Evolutionary conservation across 2,113 vertebrate species (phyloP), one percentile per base, ranked within the genome.

Genomic region (Tyrannus savana): DNA sequence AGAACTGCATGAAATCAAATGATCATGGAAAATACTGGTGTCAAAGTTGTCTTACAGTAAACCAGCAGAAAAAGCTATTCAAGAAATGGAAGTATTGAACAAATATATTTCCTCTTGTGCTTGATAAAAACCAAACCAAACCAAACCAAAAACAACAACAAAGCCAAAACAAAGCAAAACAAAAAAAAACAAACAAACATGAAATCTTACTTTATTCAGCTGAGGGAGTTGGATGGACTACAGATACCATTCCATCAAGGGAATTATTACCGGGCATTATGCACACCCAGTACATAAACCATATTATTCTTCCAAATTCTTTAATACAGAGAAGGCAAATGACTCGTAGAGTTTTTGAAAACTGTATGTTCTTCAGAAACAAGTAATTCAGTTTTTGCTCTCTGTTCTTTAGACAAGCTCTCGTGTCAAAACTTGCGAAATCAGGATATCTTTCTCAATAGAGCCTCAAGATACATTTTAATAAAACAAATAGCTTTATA

Each of bases 401-500:
- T 90, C 77, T 28, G 53, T 21, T 64, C 42, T 53, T 73, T 55
- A 77, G 31, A 35, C 1, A 2, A 10, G 6, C 4, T 67, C 3
- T 68, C 22, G 2, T 31, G 37, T 62, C 56, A 92, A 89, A 89
- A 64, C 10, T 47, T 69, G 19, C 21, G 5, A 90, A 91, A 83
- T 69, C 17, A 55, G 39, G 9, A 33, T 60, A 37, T 59, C 19
- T 72, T 25, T 72, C 41, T 87, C 77, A 89, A 42, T 12, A 79
- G 18, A 82, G 3, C 25, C 41, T 68, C 44, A 73, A 82, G n/a
- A 63, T 60, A 56, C 25, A 41, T 69, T 84, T 75, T 64, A 87
- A 52, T 73, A 82, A 89, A 95, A 52, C 18, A 84, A 87, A 87
- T 3, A 89, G 8, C 41, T 82, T 84, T 75, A 72, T 44, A 84